These are phyloP conservation scores for Urophycis tenuis DNA, from an alignment of 2,797 vertebrate species.

Conservation along the genomic window DNA sequence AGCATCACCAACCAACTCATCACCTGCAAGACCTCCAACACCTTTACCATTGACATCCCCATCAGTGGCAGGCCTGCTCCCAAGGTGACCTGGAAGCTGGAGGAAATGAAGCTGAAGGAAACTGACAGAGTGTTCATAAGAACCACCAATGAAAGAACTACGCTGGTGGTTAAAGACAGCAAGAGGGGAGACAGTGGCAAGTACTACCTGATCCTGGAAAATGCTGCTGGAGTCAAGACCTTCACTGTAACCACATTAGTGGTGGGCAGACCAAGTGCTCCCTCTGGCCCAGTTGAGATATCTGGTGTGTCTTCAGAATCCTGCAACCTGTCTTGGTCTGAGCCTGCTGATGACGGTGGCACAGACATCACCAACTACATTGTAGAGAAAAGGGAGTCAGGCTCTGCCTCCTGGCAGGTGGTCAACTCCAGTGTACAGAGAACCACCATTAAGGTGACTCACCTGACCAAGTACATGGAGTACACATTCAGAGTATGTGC, in stretches of 20 bases:
- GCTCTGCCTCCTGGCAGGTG: conserved; percentile 92
- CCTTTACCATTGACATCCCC: conserved; percentile 91
- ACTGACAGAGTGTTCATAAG: conserved; percentile 88
- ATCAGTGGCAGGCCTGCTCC: conserved; percentile 92
- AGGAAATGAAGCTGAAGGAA: conserved; percentile 98
- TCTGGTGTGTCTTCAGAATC: conserved; percentile 91
- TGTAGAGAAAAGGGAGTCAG: conserved; percentile 97
- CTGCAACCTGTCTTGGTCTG: conserved; percentile 85
- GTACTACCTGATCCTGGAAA: conserved; percentile 93
- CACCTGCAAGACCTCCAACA: conserved; percentile 85
- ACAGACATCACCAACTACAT: conserved; percentile 95
- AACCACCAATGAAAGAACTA: conserved; percentile 85
- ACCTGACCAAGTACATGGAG: conserved; percentile 98
- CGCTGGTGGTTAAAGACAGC: conserved; percentile 86
- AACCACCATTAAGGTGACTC: conserved; percentile 94
- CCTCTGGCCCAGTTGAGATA: conserved; percentile 85
- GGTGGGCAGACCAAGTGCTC: conserved; percentile 85
- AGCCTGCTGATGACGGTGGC: conserved; percentile 90
- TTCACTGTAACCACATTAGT: conserved; percentile 91
- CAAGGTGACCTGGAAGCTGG: conserved; percentile 95
- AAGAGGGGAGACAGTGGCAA: conserved; percentile 97
- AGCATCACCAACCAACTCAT: conserved; percentile 95
- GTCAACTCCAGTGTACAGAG: conserved; percentile 97
- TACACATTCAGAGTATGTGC: conserved; percentile 96
- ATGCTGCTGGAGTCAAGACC: conserved; percentile 86